Conservation (phyloP, 2,113 vertebrate genomes). For the Seriola dumerili region DNA sequence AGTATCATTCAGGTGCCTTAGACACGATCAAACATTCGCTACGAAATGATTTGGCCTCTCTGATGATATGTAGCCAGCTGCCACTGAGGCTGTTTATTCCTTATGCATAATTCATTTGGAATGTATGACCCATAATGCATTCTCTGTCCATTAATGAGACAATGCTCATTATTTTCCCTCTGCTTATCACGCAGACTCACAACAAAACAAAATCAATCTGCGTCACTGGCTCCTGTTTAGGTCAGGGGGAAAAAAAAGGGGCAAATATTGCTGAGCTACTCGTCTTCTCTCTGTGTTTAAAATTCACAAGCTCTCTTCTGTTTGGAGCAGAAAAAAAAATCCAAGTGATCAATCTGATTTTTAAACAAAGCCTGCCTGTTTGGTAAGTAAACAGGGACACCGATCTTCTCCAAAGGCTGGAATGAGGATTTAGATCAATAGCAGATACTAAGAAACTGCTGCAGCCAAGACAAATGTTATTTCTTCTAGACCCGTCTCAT, state of each 20-base stretch:
- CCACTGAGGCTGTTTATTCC: conserved; percentile 43
- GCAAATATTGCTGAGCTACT: conserved; percentile 50
- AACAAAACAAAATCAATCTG: conserved; percentile 77
- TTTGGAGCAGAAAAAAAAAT: conserved; percentile 15
- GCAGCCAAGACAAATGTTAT: conserved; percentile 57
- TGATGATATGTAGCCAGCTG: conserved; percentile 50
- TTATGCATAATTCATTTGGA: conserved; percentile 75
- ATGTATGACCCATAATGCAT: conserved; percentile 67
- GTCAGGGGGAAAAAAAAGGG: conserved; percentile 19
- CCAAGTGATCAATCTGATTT: conserved; percentile 68
- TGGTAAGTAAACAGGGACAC: not conserved
- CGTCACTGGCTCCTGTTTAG: conserved; percentile 51
- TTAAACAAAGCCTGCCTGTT: conserved; percentile 62
- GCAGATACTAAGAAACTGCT: conserved; percentile 33
- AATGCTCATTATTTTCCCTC: conserved; percentile 68
- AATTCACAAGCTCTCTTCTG: conserved; percentile 29
- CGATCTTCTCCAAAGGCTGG: conserved; percentile 29
- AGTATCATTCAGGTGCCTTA: conserved; percentile 31
- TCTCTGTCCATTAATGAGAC: conserved; percentile 74
- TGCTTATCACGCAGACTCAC: conserved; percentile 59
- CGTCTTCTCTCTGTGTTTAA: conserved; percentile 35
- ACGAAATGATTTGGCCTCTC: conserved; percentile 33
- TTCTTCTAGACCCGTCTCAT: conserved; percentile 19
- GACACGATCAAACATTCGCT: conserved; percentile 58
- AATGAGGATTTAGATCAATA: conserved; percentile 53